Evolutionary conservation across 2,113 vertebrate genomes (phyloP).

Genomic region (Aplodontia rufa): DNA sequence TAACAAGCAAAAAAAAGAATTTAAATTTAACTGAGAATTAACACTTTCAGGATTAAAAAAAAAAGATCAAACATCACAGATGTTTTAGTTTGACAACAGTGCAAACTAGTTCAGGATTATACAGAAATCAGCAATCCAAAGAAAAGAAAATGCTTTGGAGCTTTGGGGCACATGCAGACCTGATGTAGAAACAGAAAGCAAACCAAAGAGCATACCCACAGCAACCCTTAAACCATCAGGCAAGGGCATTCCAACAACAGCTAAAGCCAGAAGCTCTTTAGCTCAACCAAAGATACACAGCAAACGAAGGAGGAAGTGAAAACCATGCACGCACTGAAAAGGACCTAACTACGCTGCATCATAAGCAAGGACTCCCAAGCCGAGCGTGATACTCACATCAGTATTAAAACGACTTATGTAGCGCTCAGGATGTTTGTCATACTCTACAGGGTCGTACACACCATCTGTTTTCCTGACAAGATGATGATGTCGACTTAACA

Average conservation of each 20-base stretch:
- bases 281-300: background rate
- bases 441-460: slow-evolving; percentile 93
- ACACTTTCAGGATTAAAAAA: too few species aligned
- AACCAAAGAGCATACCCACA: background rate
- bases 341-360: background rate
- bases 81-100: background rate
- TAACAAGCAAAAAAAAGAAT: too few species aligned
- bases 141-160: background rate
- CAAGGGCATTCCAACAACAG: background rate
- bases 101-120: background rate
- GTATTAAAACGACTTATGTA: slow-evolving; percentile 95
- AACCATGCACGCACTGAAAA: background rate
- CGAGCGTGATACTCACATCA: slow-evolving; percentile 88
- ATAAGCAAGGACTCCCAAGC: background rate
- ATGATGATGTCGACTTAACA: slow-evolving; percentile 97
- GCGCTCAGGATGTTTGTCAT: slow-evolving; percentile 93
- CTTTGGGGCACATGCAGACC: background rate
- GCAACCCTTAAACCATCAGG: background rate
- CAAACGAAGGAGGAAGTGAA: background rate
- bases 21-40: too few species aligned
- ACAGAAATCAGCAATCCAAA: background rate
- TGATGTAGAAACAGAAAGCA: background rate
- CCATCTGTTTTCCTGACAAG: slow-evolving; percentile 94
- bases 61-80: background rate
- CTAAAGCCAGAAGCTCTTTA: background rate